Base-by-base conservation (phyloP, 2,797 vertebrate species). In the Sebastes itinus region DNA sequence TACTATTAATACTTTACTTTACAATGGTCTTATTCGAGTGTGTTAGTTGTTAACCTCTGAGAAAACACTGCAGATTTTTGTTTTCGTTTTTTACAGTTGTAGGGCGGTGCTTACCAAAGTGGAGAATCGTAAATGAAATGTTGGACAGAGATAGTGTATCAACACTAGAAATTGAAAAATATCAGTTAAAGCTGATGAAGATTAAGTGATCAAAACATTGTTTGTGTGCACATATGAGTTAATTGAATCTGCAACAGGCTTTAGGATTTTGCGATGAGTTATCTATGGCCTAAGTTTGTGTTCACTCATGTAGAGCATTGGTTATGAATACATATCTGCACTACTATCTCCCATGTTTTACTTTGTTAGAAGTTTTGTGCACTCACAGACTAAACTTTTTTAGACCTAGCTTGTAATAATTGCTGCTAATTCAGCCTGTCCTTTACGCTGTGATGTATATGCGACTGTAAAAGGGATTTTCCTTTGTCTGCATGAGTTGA, bases 401-500 rank as follows among this genome's bases (percentile, higher is more conserved):
- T 64, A 56, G 35, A 72, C 65, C 52, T 11, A 74, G 30, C 52
- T 77, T 18, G 67, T 61, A 55, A 62, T 81, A 62, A 61, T 67
- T 72, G 64, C 62, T 18, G 77, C 61, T 77, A 70, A 72, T 80
- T 81, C 22, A 27, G 64, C 18, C 59, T n/a, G 46, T 74, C 49
- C 52, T 33, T 63, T 32, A 69, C 25, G 11, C 35, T 30, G 72
- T 69, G 61, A 69, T 80, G 67, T 67, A 67, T 85, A 77, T 81
- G 75, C 78, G 78, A 81, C 85, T 85, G 73, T 78, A 78, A 88
- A 84, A 81, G 65, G 85, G 77, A 79, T 89, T 89, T 91, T 88
- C 80, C 83, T 93, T 88, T 91, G 84, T 90, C 56, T 84, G 83
- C 78, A 54, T 78, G 86, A 83, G 84, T 90, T 0, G 42, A 83